Evolutionary conservation across 2,797 vertebrate genomes (phyloP), one percentile per base, ranked within the genome.

Genomic region (Salmo trutta): DNA sequence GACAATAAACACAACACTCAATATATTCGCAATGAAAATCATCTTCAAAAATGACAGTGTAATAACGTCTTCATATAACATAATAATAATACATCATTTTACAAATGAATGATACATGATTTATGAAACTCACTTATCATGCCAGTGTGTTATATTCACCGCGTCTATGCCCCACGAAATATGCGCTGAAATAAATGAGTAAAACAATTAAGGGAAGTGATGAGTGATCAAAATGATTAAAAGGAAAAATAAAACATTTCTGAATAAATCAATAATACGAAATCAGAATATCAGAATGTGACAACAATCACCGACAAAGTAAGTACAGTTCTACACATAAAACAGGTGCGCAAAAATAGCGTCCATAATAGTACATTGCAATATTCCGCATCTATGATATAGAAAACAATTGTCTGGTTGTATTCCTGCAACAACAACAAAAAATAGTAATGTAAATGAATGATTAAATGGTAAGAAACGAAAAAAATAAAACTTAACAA

Each of bases 61-160:
- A 47, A 47, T 47, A 47, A 47, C 10, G 41, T 47, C 41, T 47
- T 47, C 2, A 14, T 29, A 53, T 36, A 36, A 36, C 6, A 15
- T n/a, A 17, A 19, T 54, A 70, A 27, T 21, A 67, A 70, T 24
- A 79, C 36, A 59, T 36, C 3, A 74, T 29, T 2, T 51, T 56
- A 59, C 29, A 15, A 41, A 31, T 10, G 10, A 33, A 73, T 31
- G 19, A 16, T 47, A 62, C 19, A 7, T 47, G 74, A 19, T 62
- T 72, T 54, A 19, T 33, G 4, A 69, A 29, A 92, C 94, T 95
- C 83, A 95, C 94, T 88, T 92, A 79, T 91, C 84, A 85, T 91
- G 75, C 85, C 87, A 84, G 73, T 85, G 75, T 65, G 93, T 90
- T 79, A 85, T 69, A 83, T 93, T 93, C 79, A 81, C 88, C 82